Evolutionary conservation across 2,797 vertebrate genomes (phyloP).

Genomic region (Protosalanx chinensis): DNA sequence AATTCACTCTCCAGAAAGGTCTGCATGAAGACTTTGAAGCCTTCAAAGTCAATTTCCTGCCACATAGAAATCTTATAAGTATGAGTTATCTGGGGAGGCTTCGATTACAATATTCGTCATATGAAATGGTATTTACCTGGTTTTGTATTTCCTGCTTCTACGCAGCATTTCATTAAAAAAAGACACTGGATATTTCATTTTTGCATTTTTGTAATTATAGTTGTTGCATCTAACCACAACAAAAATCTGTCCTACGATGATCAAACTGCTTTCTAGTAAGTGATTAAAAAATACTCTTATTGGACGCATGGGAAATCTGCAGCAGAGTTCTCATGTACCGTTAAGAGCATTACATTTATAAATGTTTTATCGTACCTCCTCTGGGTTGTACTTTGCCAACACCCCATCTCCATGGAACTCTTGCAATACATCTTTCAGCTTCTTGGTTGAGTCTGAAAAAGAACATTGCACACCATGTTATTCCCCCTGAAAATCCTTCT

Average conservation of each 20-base stretch:
- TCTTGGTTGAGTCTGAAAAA: conserved; percentile 89
- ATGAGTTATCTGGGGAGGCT: neutral
- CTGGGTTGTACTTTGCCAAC: conserved; percentile 91
- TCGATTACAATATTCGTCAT: neutral
- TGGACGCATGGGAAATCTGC: no score
- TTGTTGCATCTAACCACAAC: no score
- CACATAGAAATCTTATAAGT: conserved; percentile 1
- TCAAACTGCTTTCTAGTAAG: no score
- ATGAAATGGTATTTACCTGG: conserved; percentile 75
- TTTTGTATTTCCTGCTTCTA: conserved; percentile 92
- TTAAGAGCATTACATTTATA: no score
- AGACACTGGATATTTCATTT: neutral
- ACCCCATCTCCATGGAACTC: conserved; percentile 92
- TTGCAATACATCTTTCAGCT: conserved; percentile 91
- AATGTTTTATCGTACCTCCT: conserved; percentile 75
- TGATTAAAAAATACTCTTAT: no score
- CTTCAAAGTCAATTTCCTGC: conserved; percentile 90
- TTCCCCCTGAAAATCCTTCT: neutral
- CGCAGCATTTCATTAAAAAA: conserved; percentile 58
- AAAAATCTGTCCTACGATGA: no score
- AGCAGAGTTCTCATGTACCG: no score
- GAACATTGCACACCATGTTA: conserved; percentile 29
- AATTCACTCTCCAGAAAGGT: conserved; percentile 91
- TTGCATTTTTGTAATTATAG: no score
- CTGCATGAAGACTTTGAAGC: conserved; percentile 94